Evolutionary conservation across 2,797 vertebrate species (phyloP).

Genomic region (Artibeus lituratus): DNA sequence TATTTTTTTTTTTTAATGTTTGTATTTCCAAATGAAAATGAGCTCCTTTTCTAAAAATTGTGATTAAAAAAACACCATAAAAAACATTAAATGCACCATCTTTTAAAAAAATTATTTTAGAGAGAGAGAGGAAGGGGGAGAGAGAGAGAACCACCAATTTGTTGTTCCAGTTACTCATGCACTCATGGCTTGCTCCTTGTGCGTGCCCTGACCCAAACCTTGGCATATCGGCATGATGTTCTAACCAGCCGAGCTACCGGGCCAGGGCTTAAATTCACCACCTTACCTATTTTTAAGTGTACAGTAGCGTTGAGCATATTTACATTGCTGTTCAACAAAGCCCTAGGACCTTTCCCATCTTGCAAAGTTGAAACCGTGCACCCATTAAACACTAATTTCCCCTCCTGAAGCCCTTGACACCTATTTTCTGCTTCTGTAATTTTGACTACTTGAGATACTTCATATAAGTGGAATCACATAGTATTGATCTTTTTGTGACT

Average conservation of each 20-base stretch:
- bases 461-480: neutral
- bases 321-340: neutral
- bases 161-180: no score
- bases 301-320: neutral
- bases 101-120: neutral
- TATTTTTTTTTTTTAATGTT: neutral
- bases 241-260: no score
- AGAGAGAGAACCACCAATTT: no score
- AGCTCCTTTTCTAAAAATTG: neutral
- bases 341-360: neutral
- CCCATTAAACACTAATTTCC: neutral
- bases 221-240: no score
- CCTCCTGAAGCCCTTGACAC: neutral
- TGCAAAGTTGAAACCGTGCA: neutral
- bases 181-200: no score
- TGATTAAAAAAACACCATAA: neutral
- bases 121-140: no score
- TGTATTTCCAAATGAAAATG: neutral
- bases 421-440: neutral
- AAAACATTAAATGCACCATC: neutral
- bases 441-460: neutral
- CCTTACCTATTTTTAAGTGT: neutral
- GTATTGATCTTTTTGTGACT: neutral
- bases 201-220: no score
- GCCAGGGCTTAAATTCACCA: neutral